Base-by-base conservation (phyloP, 2,113 vertebrate genomes). In the Chascanopsetta lugubris region DNA sequence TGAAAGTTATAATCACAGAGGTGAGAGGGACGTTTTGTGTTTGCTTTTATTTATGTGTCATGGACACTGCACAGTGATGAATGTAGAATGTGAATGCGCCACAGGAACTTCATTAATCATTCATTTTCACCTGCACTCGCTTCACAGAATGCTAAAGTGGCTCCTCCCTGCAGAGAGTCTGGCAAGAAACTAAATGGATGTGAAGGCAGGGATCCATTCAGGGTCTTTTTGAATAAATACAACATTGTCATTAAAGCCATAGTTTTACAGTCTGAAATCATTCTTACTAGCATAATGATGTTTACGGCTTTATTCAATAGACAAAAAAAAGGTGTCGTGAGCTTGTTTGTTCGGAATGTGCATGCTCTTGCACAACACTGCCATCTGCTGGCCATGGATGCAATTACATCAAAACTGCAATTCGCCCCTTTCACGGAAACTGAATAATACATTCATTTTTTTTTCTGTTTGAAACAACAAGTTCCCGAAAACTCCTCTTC, bases 11-110 rank as follows among this genome's bases (percentile, higher is more conserved):
- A 17, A 50, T 61, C 45, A 46, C 42, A 42, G 10, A 47, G 47
- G 45, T 43, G 29, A 54, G 59, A 67, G 48, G 25, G 34, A 50
- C 34, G 46, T 12, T 25, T 32, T 79, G 24, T 56, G 50, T 57
- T 55, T 51, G 29, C 21, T 63, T 45, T 63, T 60, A 68, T 77
- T 58, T 40, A 25, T 34, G 29, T 25, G 55, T 77, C 61, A 66
- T 30, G 46, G 64, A 61, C 24, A 27, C 58, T 26, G 64, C 8
- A 12, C 69, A 58, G 61, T 75, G 55, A 77, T 84, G 45, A 74
- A 67, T 42, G 25, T 27, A 56, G 29, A 60, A 46, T 45, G 32
- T 32, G 43, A 77, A 80, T 72, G 38, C 60, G 61, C 30, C 56
- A 51, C 18, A 47, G 54, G 63, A 45, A 8, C 21, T 47, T 21